phyloP scores from a whole-genome alignment of 2,888 invertebrate species.

The Trissoscelio sp. region DNA sequence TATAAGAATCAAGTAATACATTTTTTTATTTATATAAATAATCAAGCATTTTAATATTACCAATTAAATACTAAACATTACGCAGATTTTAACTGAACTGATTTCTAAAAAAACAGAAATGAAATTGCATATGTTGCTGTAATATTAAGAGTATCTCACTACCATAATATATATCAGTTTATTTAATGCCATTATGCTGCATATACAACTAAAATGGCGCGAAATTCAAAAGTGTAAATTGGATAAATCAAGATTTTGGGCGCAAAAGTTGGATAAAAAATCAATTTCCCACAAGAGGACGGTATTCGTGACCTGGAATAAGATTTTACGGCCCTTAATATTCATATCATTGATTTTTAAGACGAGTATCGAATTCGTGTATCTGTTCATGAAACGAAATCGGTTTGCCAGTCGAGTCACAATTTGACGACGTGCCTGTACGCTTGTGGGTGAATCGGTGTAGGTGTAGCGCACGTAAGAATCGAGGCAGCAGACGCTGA shows the following conservation, averaged over 20 bases:
- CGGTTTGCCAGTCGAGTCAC: slow-evolving; percentile 13
- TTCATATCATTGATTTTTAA: slow-evolving; percentile 52
- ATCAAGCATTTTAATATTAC: too few species aligned
- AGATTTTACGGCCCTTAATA: slow-evolving; percentile 37
- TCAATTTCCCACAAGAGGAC: slow-evolving; percentile 28
- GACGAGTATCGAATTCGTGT: slow-evolving; percentile 47
- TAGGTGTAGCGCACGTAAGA: slow-evolving; percentile 48
- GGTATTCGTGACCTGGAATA: slow-evolving; percentile 31
- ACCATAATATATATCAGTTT: too few species aligned
- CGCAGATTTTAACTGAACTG: too few species aligned
- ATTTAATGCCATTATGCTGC: too few species aligned
- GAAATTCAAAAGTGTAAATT: neutral
- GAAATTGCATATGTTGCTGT: too few species aligned
- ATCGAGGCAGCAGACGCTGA: slow-evolving; percentile 59
- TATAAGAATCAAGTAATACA: too few species aligned
- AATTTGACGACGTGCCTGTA: slow-evolving; percentile 47
- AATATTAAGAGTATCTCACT: too few species aligned
- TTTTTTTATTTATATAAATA: too few species aligned
- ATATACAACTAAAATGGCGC: too few species aligned
- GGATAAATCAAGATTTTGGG: neutral
- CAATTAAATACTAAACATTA: too few species aligned
- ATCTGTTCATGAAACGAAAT: slow-evolving; percentile 35
- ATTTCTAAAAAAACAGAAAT: too few species aligned
- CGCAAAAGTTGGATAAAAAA: neutral
- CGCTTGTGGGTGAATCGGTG: slow-evolving; percentile 33